Percentiles rank a stretch among this genome's conserved stretches.
These are phyloP conservation scores for Atta cephalotes DNA, from an alignment of 1,140 invertebrate species.

Conservation along the genomic window DNA sequence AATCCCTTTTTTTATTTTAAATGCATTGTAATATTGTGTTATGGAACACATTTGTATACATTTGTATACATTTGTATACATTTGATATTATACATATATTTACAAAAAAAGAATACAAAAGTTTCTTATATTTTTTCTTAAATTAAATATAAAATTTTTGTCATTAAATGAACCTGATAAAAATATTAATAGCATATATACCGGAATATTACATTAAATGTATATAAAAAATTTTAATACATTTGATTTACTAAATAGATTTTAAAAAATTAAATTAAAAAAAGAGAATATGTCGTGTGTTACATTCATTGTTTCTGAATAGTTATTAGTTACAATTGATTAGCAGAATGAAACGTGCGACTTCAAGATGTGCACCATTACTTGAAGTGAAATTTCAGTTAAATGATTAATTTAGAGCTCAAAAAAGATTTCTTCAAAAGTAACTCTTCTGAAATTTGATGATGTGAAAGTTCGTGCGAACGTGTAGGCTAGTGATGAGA, in stretches of 20 bases:
- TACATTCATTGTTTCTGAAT: neutral
- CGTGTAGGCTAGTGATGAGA: conserved; percentile 52
- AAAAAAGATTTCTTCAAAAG: neutral
- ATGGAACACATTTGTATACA: neutral
- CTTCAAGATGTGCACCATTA: conserved; percentile 18
- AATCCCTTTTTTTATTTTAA: neutral
- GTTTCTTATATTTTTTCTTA: neutral
- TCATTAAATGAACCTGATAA: neutral
- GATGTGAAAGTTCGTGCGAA: conserved; percentile 58
- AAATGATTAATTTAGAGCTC: conserved; percentile 26
- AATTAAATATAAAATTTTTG: neutral
- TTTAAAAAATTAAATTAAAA: neutral
- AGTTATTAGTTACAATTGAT: neutral
- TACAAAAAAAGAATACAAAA: conserved; percentile 7
- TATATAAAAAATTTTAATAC: neutral
- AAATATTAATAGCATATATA: neutral
- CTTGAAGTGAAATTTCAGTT: conserved; percentile 10
- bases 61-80: too few relatives aligned
- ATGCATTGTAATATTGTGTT: neutral
- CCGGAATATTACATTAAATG: neutral
- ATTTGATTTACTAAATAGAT: conserved; percentile 24
- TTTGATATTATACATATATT: neutral
- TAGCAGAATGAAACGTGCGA: conserved; percentile 23
- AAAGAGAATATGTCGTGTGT: neutral
- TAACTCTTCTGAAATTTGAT: conserved; percentile 19